Evolutionary conservation across 2,113 vertebrate genomes (phyloP).

Genomic region (Alces alces): DNA sequence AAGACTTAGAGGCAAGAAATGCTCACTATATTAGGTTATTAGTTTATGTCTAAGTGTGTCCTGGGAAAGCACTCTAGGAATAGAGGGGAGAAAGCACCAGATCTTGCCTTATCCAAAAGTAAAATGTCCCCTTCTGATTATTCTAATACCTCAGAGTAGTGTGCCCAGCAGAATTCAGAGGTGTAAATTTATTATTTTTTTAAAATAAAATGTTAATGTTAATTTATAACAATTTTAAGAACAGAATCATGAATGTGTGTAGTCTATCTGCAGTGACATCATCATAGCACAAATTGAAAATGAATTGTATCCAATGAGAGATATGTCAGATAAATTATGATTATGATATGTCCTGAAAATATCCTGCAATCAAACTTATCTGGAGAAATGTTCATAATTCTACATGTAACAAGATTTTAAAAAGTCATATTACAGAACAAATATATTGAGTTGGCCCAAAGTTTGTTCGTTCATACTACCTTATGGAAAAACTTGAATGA

Average conservation of each 20-base stretch:
- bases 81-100: neutral
- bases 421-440: neutral
- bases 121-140: neutral
- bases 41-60: neutral
- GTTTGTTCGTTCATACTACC: neutral
- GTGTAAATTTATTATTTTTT: neutral
- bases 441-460: neutral
- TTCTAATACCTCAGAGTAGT: neutral
- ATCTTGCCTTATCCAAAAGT: neutral
- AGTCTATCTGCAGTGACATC: neutral
- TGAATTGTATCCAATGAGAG: neutral
- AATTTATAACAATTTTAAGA: neutral
- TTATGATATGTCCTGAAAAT: neutral
- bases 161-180: neutral
- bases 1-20: neutral
- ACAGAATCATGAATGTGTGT: neutral
- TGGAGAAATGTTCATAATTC: neutral
- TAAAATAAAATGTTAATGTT: neutral
- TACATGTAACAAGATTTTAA: neutral
- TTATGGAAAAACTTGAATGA: neutral
- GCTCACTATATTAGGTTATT: neutral
- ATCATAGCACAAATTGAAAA: neutral
- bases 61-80: neutral
- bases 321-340: neutral
- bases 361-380: neutral